A percentile compares a stretch with the other conserved stretches of the same genome.
Conservation (phyloP, 2,113 vertebrate species). For the Carlito syrichta region DNA sequence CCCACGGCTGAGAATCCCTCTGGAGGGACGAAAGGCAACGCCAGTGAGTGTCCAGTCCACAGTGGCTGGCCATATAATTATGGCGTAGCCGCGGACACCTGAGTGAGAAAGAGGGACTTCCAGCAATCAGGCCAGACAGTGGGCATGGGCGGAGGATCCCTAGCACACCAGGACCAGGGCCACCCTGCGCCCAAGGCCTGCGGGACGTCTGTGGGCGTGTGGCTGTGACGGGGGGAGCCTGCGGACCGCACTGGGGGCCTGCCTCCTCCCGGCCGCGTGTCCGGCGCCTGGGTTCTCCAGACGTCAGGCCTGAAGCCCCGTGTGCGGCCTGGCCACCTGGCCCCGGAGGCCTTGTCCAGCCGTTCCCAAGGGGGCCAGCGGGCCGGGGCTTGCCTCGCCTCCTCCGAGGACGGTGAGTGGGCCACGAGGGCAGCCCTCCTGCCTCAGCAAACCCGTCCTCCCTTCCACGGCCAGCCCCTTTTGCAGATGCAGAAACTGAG, state of each 20-base stretch:
- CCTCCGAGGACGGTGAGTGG: background rate
- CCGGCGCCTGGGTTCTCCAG: background rate
- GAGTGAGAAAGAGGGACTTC: background rate
- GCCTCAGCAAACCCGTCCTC: background rate
- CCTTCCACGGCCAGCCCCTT: background rate
- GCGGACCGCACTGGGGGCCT: background rate
- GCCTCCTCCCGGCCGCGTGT: background rate
- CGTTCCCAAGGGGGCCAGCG: rapidly evolving
- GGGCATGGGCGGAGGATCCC: background rate
- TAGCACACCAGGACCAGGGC: background rate
- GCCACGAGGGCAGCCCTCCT: background rate
- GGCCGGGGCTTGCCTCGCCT: background rate
- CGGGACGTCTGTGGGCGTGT: background rate
- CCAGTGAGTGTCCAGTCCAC: background rate
- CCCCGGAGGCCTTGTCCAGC: background rate
- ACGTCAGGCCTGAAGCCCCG: background rate
- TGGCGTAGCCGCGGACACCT: no score
- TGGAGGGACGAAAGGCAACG: background rate
- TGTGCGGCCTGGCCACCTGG: background rate
- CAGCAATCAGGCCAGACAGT: no score
- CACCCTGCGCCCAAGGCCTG: background rate
- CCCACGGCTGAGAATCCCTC: background rate
- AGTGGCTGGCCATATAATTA: background rate
- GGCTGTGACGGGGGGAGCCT: rapidly evolving
- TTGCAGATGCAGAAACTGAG: background rate